Base-by-base conservation (phyloP, 1,140 invertebrate genomes). In the Brachionus asplanchnoidis region DNA sequence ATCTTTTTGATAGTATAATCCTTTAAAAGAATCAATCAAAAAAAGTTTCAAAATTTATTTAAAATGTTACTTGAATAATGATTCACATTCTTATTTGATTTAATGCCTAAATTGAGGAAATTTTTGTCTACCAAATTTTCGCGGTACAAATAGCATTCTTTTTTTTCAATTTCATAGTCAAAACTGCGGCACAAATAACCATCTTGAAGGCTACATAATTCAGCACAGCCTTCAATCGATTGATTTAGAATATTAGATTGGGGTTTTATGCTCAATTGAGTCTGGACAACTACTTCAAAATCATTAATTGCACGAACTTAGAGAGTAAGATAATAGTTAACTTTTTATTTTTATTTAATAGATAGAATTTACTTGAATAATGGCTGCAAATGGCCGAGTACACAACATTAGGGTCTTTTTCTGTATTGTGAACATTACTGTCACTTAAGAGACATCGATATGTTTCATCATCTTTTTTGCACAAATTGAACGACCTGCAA, bases 11-110 rank as follows among this genome's bases (percentile, higher is more conserved):
- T 82, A 82, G 23, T 60, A 65, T 3, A 65, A 14, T 40, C 79
- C 79, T 82, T n/a, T 2, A 50, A 77, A 28, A 44, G 14, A 46
- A 77, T 26, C 14, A 46, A 26, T 32, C 23, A 46, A 73, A 6
- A 42, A 42, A 20, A 32, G 4, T 36, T 73, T 73, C 3, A 40
- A 42, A 17, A 73, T 28, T 68, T 68, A 28, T 17, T 3, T 11
- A 14, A n/a, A 20, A 56, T 56, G 11, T 79, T 65, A 82, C 79
- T 82, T 66, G 79, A 82, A 68, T 65, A 82, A 20, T 82, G 79
- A 28, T 82, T 65, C 4, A 42, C 20, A 68, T 60, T 65, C 9
- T 5, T 14, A 65, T 82, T 82, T 9, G 53, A 8, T 36, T 65
- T 82, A 3, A 68, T 36, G 6, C 79, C 79, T n/a, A 82, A 65